phyloP scores from a whole-genome alignment of 2,113 vertebrate species.

The Leucosticte australis region DNA sequence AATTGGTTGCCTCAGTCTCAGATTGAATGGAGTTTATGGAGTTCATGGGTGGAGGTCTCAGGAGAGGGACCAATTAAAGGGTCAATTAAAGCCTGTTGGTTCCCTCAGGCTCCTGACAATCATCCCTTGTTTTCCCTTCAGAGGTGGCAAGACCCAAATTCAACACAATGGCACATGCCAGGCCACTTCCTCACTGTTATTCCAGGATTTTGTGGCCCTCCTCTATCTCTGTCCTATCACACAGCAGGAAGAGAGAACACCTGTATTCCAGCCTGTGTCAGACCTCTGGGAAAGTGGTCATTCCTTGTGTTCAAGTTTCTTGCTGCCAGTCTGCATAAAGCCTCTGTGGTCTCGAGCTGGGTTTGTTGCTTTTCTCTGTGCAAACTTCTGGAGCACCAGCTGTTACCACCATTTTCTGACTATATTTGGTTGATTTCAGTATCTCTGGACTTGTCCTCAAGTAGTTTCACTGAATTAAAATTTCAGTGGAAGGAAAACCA shows the following conservation, averaged over 20 bases:
- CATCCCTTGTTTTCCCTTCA: background rate
- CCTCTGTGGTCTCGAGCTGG: rapidly evolving
- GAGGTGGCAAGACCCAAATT: background rate
- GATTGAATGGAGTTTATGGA: background rate
- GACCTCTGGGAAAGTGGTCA: background rate
- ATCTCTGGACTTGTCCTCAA: background rate
- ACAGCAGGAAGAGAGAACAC: background rate
- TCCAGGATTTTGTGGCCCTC: background rate
- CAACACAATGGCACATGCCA: rapidly evolving
- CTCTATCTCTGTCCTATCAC: background rate
- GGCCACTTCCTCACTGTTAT: background rate
- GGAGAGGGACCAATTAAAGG: no score
- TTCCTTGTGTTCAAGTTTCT: background rate
- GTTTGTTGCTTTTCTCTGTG: background rate
- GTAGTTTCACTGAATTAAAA: background rate
- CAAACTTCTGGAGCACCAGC: background rate
- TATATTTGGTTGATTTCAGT: background rate
- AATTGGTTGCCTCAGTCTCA: background rate
- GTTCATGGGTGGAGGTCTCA: background rate
- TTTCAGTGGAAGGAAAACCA: background rate
- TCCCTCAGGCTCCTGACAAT: background rate
- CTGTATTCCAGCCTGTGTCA: background rate
- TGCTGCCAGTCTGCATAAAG: background rate
- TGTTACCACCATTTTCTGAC: background rate
- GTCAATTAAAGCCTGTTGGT: background rate